These are phyloP conservation scores for Aldabrachelys gigantea DNA, from an alignment of 2,113 vertebrate species.

Conservation along the genomic window DNA sequence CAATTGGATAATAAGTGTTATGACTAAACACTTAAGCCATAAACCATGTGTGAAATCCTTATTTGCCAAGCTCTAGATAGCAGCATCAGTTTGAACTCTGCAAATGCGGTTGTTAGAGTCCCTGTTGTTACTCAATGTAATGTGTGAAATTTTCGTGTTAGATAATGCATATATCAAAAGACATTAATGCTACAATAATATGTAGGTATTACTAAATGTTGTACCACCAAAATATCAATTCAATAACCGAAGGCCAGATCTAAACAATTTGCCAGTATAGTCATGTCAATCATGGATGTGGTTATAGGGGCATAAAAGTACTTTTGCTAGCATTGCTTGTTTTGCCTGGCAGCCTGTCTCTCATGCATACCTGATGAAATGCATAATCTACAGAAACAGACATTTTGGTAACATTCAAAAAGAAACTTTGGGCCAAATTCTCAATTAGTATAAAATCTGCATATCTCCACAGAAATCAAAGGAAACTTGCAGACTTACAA, in stretches of 20 bases:
- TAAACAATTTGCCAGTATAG: neutral
- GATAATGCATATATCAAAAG: neutral
- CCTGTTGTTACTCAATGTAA: rapidly evolving
- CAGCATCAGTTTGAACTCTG: neutral
- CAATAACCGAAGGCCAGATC: neutral
- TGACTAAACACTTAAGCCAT: neutral
- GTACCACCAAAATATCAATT: neutral
- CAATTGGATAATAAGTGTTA: rapidly evolving
- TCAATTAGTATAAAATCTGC: rapidly evolving
- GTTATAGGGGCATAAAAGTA: rapidly evolving
- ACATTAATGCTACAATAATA: neutral
- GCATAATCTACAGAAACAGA: neutral
- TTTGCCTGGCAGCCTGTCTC: neutral
- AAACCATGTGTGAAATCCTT: neutral
- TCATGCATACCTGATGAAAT: neutral
- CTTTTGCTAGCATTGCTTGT: neutral
- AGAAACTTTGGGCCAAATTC: neutral
- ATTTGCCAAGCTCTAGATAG: neutral
- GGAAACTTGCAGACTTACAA: neutral
- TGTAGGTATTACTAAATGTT: neutral
- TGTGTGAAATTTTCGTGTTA: neutral
- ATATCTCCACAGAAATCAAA: rapidly evolving
- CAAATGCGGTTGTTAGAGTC: neutral
- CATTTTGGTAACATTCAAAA: neutral
- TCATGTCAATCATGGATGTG: neutral